Evolutionary conservation across 1,140 invertebrate species (phyloP), one percentile per base, ranked within the genome.

Genomic region (Phenacoccus solenopsis): DNA sequence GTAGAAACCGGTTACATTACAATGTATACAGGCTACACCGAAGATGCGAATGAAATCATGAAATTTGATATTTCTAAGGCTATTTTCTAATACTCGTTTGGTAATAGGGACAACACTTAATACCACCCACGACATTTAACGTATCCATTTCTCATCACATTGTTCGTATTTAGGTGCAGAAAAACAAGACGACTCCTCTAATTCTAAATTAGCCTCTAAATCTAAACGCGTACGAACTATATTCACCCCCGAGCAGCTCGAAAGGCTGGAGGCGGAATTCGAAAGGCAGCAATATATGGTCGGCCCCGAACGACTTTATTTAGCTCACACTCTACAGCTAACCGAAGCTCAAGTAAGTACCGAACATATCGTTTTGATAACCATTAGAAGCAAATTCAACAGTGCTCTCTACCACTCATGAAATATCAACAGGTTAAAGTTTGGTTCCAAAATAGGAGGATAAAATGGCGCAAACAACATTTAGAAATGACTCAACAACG

Each of bases 401-500:
- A 64, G 10, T 12, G 10, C 9, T 22, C 9, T 13, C 21, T 13
- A 10, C 10, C 10, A 64, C 10, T 9, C 10, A 10, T 22, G 9
- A 9, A 10, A 22, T 64, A 10, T 13, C 21, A 13, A 13, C 10
- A 64, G 84, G 93, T 97, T 0, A 98, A 98, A 80, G 94, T 98
- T 0, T 97, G 95, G 94, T 98, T 97, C 78, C 95, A 96, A 80
- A 98, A 98, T 78, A 83, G 95, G 24, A 83, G 95, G 28, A 98
- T 97, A 72, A 97, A 97, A 82, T 96, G 93, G 93, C 82, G 94
- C 22, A 97, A 97, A 76, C 90, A 95, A 74, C 91, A 95, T 74
- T 80, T 94, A 75, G 94, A 96, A 77, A 84, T 94, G 72, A 93
- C 94, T 35, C 93, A 94, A 76, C 92, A 94, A 73, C 83, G 90